Conservation (phyloP, 2,113 vertebrate species). For the mouse (Mus musculus) region GRCm39 chr7:123788001-123788500, state of each 20-base stretch:
- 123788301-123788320: not conserved
- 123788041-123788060: constrained; percentile 26
- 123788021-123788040: not conserved
- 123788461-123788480: not conserved
- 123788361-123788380: not conserved
- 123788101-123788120: not conserved
- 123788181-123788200: not conserved
- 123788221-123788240: not conserved
- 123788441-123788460: not conserved
- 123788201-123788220: not conserved
- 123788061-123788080: not conserved
- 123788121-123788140: not conserved
- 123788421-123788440: not conserved
- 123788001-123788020: not conserved
- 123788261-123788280: not conserved
- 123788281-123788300: not conserved
- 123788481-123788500: no score
- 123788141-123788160: not conserved
- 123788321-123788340: not conserved
- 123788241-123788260: not conserved
- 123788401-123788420: not conserved
- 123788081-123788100: not conserved
- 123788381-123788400: accelerated
- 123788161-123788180: not conserved
- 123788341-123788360: not conserved